These are phyloP conservation scores for Melanostigma gelatinosum DNA, from an alignment of 2,113 vertebrate genomes.

Conservation along the genomic window DNA sequence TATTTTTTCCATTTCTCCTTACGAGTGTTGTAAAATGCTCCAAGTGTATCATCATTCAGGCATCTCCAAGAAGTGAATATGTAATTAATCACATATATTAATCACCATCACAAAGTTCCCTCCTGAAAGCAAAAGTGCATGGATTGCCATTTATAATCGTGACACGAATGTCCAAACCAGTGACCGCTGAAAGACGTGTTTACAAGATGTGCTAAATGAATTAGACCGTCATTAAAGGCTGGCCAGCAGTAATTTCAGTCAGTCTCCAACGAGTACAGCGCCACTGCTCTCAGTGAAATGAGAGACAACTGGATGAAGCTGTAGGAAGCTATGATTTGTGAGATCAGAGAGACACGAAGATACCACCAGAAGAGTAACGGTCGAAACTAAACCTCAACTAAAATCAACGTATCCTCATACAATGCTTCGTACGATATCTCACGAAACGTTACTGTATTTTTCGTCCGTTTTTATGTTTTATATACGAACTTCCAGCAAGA, in stretches of 20 bases:
- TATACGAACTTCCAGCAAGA: no score
- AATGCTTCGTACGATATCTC: not conserved
- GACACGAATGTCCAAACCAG: constrained; percentile 18
- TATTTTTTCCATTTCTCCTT: not conserved
- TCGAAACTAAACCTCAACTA: not conserved
- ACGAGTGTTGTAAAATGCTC: constrained; percentile 11
- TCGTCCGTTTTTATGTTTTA: no score
- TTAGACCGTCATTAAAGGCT: constrained; percentile 59
- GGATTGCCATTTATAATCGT: constrained; percentile 56
- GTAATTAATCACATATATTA: constrained; percentile 7
- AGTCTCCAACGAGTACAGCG: constrained; percentile 26
- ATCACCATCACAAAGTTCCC: constrained; percentile 39
- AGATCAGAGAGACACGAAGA: not conserved
- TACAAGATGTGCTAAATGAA: constrained; percentile 49
- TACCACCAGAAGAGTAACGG: not conserved
- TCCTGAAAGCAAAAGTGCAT: constrained; percentile 24
- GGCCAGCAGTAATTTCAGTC: constrained; percentile 47
- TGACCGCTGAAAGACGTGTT: constrained; percentile 58
- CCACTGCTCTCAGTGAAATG: constrained; percentile 10
- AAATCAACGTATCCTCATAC: not conserved
- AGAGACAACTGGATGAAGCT: constrained; percentile 26
- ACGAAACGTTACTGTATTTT: no score
- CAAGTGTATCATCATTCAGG: constrained; percentile 53
- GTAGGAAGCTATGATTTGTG: constrained; percentile 21
- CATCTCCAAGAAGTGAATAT: constrained; percentile 30